Conservation (phyloP, 2,797 vertebrate genomes). For the Nyctalus aviator region DNA sequence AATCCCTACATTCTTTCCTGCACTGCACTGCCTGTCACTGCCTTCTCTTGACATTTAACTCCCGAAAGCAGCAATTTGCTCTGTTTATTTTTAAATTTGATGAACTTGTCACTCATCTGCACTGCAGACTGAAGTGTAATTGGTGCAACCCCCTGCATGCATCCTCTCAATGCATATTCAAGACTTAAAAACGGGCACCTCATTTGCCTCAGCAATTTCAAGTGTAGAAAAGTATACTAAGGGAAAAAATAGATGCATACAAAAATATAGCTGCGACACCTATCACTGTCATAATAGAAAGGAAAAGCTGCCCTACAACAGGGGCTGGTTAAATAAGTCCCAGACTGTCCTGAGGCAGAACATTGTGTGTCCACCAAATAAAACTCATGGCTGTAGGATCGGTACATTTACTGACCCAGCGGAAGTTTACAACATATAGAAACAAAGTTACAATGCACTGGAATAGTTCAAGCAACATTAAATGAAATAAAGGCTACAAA, state of each 20-base stretch:
- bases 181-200: background rate
- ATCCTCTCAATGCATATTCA: background rate
- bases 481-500: conserved; percentile 39
- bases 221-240: background rate
- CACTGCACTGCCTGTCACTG: background rate
- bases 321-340: background rate
- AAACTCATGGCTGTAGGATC: background rate
- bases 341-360: background rate
- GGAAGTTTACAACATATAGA: background rate
- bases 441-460: background rate
- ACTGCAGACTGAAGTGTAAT: background rate
- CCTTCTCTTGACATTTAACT: conserved; percentile 41
- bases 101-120: background rate
- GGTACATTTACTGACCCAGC: background rate
- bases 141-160: background rate
- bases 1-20: background rate
- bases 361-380: background rate
- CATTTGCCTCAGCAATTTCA: conserved; percentile 26
- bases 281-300: background rate
- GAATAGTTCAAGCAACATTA: background rate
- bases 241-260: background rate
- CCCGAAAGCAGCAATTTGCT: background rate
- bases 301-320: background rate
- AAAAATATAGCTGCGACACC: background rate
- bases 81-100: conserved; percentile 24